Base-by-base conservation (phyloP, 2,888 invertebrate species). In the Pseudanteris insignis region DNA sequence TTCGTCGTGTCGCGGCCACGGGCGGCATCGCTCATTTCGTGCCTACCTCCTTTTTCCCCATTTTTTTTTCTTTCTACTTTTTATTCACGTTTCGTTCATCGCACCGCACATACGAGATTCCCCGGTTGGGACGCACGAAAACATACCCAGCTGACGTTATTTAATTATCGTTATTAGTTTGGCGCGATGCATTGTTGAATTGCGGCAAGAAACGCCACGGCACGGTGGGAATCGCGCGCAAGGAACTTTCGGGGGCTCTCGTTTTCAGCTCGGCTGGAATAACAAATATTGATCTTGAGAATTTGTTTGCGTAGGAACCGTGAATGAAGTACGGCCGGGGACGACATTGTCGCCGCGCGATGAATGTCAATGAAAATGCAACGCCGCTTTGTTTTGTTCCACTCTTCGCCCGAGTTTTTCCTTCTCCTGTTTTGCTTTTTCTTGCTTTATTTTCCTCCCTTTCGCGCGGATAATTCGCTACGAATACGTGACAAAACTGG, bases 211-310 rank as follows among this genome's bases (percentile, higher is more conserved):
- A 41, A 43, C 18, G n/a, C n/a, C n/a, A 34, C 25, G 15, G 11
- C 26, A 32, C 43, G 29, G 30, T 38, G 36, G 28, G 10, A 10
- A 30, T 37, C 10, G 36, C 30, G 29, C 36, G 46, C 33, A 21
- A 3, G 29, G 6, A 26, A 51, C 33, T 50, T 51, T 46, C 46
- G 26, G 46, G 32, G 32, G 25, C 38, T 43, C 21, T 28, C 46
- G 33, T 33, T 33, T 54, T 36, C 44, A 28, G 40, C 40, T 34
- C n/a, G 25, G 10, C 29, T 38, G 51, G 44, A 44, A 46, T 40
- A 40, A 44, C 51, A 50, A 46, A 40, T 59, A 58, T 58, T 50
- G 57, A 58, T 58, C 57, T 47, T 58, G 32, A 30, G 50, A 30
- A 40, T 47, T 57, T 57, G 57, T 57, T 57, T 50, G 57, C 48